These are phyloP conservation scores for Ctena decussata DNA, from an alignment of 2,888 invertebrate genomes.

Conservation along the genomic window DNA sequence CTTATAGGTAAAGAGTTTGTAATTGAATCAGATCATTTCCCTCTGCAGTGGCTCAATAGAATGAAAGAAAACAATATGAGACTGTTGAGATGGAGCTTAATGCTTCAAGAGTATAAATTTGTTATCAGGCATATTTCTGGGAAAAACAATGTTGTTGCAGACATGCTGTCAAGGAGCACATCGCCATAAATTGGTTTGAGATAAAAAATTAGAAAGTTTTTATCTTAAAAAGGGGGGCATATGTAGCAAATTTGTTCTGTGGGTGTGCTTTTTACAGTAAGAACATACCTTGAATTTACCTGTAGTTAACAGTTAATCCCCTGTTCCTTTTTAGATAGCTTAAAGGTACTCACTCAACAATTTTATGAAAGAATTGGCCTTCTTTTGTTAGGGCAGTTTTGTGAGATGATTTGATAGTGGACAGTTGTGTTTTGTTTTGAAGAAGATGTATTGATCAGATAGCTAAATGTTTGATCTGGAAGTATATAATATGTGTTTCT, in stretches of 20 bases:
- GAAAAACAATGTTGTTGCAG: background rate
- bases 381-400: too few relatives aligned
- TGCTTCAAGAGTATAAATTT: slow-evolving; percentile 9
- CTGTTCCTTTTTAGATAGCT: too few relatives aligned
- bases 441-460: too few relatives aligned
- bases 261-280: background rate
- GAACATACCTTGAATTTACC: too few relatives aligned
- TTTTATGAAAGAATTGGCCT: too few relatives aligned
- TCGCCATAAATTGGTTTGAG: background rate
- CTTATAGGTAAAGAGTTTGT: slow-evolving; percentile 35
- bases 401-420: too few relatives aligned
- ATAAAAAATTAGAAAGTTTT: background rate
- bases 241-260: background rate
- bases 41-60: slow-evolving; percentile 25
- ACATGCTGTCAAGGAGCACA: background rate
- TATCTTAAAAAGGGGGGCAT: slow-evolving; percentile 1
- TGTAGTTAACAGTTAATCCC: too few relatives aligned
- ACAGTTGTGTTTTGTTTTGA: too few relatives aligned
- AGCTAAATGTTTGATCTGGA: too few relatives aligned
- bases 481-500: too few relatives aligned
- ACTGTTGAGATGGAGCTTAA: slow-evolving; percentile 18
- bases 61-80: slow-evolving; percentile 25
- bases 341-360: too few relatives aligned
- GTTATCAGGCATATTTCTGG: slow-evolving; percentile 6
- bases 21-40: slow-evolving; percentile 37